Conservation (phyloP, 2,888 invertebrate genomes). For the Synanthedon tipuliformis region DNA sequence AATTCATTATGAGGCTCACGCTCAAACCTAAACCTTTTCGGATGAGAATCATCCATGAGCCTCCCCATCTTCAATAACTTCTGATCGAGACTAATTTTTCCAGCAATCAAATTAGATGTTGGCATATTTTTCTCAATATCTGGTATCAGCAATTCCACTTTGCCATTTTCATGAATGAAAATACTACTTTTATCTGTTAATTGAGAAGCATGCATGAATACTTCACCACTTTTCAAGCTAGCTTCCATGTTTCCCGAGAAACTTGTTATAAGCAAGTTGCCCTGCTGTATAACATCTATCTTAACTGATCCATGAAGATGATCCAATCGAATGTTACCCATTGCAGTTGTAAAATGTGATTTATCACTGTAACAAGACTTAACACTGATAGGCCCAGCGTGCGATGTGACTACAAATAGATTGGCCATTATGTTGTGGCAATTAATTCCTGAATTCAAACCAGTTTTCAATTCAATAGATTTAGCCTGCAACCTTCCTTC, state of each 20-base stretch:
- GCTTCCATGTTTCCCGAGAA: conserved; percentile 58
- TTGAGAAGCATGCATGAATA: conserved; percentile 55
- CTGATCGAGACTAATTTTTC: conserved; percentile 58
- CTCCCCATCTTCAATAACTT: conserved; percentile 55
- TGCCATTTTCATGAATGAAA: conserved; percentile 64
- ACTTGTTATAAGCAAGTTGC: conserved; percentile 54
- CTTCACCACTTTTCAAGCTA: conserved; percentile 59
- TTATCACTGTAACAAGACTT: conserved; percentile 62
- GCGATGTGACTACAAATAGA: conserved; percentile 41
- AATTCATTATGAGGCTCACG: conserved; percentile 53
- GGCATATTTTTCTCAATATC: conserved; percentile 54
- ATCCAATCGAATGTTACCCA: conserved; percentile 52
- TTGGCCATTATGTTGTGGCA: conserved; percentile 62
- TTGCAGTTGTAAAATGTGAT: conserved; percentile 57
- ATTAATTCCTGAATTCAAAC: conserved; percentile 38
- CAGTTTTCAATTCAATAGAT: conserved; percentile 54
- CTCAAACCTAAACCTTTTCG: conserved; percentile 56
- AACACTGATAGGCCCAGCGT: conserved; percentile 50
- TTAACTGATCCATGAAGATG: conserved; percentile 49
- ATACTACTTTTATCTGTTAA: conserved; percentile 59
- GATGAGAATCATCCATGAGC: conserved; percentile 60
- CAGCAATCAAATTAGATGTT: conserved; percentile 60
- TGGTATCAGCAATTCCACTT: conserved; percentile 54
- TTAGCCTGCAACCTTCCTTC: conserved; percentile 50
- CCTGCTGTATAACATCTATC: conserved; percentile 60